Conservation (phyloP, 2,797 vertebrate species). For the Phylloscopus collybita region DNA sequence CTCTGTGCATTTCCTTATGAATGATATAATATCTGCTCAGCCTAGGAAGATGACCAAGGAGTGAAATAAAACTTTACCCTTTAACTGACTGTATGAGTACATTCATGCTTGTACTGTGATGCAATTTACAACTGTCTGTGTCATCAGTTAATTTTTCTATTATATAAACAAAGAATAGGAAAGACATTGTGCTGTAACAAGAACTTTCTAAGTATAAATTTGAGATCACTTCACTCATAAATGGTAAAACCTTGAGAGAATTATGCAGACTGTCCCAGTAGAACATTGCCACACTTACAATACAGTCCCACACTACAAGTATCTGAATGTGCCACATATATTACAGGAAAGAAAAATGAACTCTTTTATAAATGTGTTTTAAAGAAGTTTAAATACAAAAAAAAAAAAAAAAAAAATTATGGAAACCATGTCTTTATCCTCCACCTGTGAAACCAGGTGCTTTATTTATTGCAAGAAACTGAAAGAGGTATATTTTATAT, state of each 20-base stretch:
- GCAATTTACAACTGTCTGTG: not conserved
- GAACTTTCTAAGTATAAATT: not conserved
- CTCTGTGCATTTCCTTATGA: not conserved
- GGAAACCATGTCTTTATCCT: not conserved
- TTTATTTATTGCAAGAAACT: constrained; percentile 37
- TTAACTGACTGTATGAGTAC: not conserved
- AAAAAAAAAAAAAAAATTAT: not conserved
- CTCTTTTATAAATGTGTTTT: constrained; percentile 1
- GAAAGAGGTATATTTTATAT: not conserved
- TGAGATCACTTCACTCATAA: not conserved
- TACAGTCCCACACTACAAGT: not conserved
- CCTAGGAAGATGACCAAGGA: not conserved
- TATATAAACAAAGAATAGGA: not conserved
- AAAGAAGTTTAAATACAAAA: not conserved
- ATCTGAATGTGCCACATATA: not conserved
- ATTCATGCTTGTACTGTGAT: not conserved
- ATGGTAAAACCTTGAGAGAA: not conserved
- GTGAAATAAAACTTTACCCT: not conserved
- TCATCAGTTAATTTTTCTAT: not conserved
- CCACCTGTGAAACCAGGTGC: constrained; percentile 49
- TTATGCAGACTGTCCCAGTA: not conserved
- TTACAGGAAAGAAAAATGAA: not conserved
- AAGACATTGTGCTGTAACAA: not conserved
- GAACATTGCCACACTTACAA: not conserved
- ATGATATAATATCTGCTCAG: not conserved